These are phyloP conservation scores for Sula dactylatra DNA, from an alignment of 2,113 vertebrate species.

Conservation along the genomic window DNA sequence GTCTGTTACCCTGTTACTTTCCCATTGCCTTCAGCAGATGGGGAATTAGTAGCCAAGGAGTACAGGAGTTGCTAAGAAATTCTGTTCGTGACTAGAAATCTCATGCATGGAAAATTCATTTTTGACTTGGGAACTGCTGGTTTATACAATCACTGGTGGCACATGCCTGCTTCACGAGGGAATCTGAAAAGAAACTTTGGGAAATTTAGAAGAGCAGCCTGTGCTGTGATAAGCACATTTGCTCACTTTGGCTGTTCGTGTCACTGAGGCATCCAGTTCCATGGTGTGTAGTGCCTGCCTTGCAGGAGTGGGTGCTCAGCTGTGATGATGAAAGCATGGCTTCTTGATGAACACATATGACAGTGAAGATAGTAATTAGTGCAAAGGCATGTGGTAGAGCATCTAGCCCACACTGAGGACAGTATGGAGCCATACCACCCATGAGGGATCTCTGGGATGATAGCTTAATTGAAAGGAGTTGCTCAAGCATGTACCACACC, in stretches of 20 bases:
- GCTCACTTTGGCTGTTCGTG: not conserved
- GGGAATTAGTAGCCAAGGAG: not conserved
- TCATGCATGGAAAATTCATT: not conserved
- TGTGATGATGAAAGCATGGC: not conserved
- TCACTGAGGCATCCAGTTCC: not conserved
- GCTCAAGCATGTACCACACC: slow-evolving; percentile 35
- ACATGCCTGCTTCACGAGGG: too few relatives aligned
- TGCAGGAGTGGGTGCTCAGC: not conserved
- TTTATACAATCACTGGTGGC: not conserved
- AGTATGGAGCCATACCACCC: not conserved
- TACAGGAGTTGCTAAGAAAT: not conserved
- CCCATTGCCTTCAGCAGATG: not conserved
- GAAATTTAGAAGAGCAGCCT: not conserved
- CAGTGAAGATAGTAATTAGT: not conserved
- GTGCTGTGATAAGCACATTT: not conserved
- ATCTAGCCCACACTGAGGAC: not conserved
- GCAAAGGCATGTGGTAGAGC: not conserved
- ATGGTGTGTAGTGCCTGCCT: not conserved
- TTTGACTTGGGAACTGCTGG: not conserved
- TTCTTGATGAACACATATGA: not conserved
- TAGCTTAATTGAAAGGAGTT: slow-evolving; percentile 32
- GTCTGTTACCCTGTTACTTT: not conserved
- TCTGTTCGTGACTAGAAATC: not conserved
- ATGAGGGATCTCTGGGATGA: not conserved
- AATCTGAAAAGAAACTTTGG: not conserved